A percentile compares a stretch with the other conserved stretches of the same genome.
phyloP scores from a whole-genome alignment of 2,113 vertebrate species.

The Neolamprologus variostigma region DNA sequence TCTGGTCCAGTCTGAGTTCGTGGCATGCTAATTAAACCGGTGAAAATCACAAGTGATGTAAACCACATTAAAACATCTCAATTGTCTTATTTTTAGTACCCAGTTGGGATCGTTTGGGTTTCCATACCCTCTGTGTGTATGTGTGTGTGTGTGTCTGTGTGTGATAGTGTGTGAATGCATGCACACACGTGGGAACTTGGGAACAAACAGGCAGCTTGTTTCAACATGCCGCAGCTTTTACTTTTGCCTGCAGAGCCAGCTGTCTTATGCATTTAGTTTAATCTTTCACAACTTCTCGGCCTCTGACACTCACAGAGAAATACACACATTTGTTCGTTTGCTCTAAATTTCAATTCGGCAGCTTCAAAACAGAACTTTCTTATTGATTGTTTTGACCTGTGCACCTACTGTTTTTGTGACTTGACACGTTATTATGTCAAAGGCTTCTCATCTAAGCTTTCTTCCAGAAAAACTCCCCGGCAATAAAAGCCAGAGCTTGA shows the following conservation, averaged over 20 bases:
- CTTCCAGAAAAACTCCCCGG: neutral
- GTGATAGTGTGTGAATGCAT: neutral
- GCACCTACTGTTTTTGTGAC: conserved; percentile 4
- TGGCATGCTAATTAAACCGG: conserved; percentile 60
- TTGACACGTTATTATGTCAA: conserved; percentile 16
- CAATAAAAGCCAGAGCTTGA: conserved; percentile 2
- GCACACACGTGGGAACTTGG: neutral
- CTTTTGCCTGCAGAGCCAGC: conserved; percentile 25
- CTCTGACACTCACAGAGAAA: neutral
- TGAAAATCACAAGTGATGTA: conserved; percentile 54
- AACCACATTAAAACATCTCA: conserved; percentile 39
- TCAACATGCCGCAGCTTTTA: conserved; percentile 45
- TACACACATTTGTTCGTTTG: neutral
- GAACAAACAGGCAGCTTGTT: conserved; percentile 47
- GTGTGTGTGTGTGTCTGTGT: neutral
- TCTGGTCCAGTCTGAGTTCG: conserved; percentile 41
- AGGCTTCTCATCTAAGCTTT: neutral
- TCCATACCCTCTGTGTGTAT: neutral
- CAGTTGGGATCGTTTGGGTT: conserved; percentile 1
- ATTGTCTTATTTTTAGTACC: neutral
- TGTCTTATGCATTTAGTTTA: conserved; percentile 25
- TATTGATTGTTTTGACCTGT: conserved; percentile 7
- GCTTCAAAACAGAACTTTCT: conserved; percentile 2
- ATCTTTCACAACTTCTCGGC: conserved; percentile 21
- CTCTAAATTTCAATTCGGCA: neutral